Percentiles rank a stretch among this genome's conserved stretches.
Evolutionary conservation across 2,888 invertebrate genomes (phyloP).

Genomic region (Microctonus aethiopoides): DNA sequence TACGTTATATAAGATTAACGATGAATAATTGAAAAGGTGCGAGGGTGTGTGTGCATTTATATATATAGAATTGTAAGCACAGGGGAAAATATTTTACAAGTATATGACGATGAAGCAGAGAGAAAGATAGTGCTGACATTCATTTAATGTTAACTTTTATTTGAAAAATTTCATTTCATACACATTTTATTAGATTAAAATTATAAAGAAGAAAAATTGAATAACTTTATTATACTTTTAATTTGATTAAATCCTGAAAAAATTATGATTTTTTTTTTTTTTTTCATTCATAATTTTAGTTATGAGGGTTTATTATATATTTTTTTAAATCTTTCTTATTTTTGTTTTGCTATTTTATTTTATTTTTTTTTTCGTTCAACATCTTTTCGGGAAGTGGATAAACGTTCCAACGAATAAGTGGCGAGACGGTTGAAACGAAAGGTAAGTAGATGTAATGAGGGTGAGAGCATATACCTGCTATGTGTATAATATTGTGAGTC

Average conservation of each 20-base stretch:
- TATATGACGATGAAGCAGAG: neutral
- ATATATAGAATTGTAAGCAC: neutral
- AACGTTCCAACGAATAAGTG: slow-evolving; percentile 21
- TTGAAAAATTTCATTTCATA: neutral
- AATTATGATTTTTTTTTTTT: neutral
- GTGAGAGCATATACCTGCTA: neutral
- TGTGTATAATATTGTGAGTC: neutral
- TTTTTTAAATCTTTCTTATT: neutral
- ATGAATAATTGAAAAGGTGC: slow-evolving; percentile 8
- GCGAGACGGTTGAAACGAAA: slow-evolving; percentile 25
- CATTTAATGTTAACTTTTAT: neutral
- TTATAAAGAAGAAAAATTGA: neutral
- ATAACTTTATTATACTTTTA: neutral
- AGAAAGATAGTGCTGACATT: neutral
- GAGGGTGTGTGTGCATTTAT: neutral
- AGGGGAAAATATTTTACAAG: neutral
- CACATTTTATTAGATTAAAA: neutral
- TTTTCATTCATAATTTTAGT: neutral
- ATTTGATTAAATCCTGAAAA: neutral
- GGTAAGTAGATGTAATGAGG: slow-evolving; percentile 20
- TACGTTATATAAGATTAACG: slow-evolving; percentile 12
- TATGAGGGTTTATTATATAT: neutral
- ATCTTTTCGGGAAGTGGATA: slow-evolving; percentile 4
- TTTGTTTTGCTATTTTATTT: neutral
- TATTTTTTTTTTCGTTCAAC: neutral